These are phyloP conservation scores for Cantharis flavilabris DNA, from an alignment of 2,888 invertebrate genomes.

Conservation along the genomic window DNA sequence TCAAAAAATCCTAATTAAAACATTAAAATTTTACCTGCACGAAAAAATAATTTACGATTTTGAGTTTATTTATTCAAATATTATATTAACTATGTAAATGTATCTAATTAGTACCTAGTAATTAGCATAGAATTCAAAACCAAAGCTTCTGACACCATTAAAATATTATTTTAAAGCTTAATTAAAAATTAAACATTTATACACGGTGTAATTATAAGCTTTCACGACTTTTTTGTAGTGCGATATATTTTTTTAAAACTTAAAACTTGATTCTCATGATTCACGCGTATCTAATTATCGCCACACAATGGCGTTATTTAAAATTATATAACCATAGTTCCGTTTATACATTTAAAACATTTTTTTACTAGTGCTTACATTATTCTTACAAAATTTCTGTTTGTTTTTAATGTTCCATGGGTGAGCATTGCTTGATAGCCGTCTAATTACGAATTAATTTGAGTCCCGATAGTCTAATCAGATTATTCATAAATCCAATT, in stretches of 20 bases:
- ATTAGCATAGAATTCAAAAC: slow-evolving; percentile 2
- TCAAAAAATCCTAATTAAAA: slow-evolving; percentile 1
- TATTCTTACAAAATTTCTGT: not conserved
- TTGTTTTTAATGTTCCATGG: not conserved
- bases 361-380: not conserved
- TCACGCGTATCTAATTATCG: not conserved
- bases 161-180: not conserved
- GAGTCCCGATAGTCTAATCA: no score
- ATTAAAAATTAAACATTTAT: slow-evolving; percentile 1
- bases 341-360: not conserved
- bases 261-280: not conserved
- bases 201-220: not conserved
- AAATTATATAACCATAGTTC: not conserved
- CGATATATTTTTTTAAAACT: not conserved
- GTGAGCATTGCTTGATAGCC: not conserved
- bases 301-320: not conserved
- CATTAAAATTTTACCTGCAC: not conserved
- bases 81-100: not conserved
- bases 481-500: no score
- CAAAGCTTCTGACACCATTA: not conserved
- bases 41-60: not conserved
- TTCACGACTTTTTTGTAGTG: not conserved
- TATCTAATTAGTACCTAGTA: slow-evolving; percentile 1
- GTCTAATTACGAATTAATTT: not conserved
- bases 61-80: not conserved